Evolutionary conservation across 2,888 invertebrate species (phyloP), one percentile per base, ranked within the genome.

Genomic region (Acheta domesticus): DNA sequence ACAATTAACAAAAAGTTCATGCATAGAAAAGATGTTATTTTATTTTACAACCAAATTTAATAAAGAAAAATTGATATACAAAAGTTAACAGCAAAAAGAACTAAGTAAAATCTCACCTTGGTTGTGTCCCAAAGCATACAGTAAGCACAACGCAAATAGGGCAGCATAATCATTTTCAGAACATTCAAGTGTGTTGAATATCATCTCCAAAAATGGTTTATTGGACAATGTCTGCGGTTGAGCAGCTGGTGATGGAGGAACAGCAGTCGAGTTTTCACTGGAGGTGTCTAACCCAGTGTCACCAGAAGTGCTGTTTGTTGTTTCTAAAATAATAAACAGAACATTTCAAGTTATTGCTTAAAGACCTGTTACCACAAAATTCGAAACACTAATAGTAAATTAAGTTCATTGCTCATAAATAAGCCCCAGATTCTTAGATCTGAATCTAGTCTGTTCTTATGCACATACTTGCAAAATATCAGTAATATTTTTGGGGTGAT

Each of bases 91-190:
- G 8, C 36, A 36, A 36, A 36, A 36, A 36, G 36, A 36, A 36
- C 36, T 36, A 36, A 36, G 8, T 36, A 36, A 36, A 36, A 20
- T 11, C 87, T 87, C 88, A 98, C 99, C 98, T 92, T 92, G 91
- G 88, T 99, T 99, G 86, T 95, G 95, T 81, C 95, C 94, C 87
- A 99, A 91, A 19, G 98, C 97, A 86, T 97, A 97, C 74, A 99
- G 90, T 81, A 99, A 89, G 87, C 97, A 96, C 20, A 99, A 89
- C 5, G 95, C 93, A 86, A 98, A 96, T 81, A 99, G 89, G 11
- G 98, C 93, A 76, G 95, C 92, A 86, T 99, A 98, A 89, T 99
- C 99, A 87, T 98, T 98, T 85, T 97, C 97, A 16, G 90, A 90
- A 85, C 96, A 96, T 85, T 96, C 94, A 5, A 62, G n/a, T 0